Conservation (phyloP, 1,140 invertebrate genomes). For the Diprion similis region DNA sequence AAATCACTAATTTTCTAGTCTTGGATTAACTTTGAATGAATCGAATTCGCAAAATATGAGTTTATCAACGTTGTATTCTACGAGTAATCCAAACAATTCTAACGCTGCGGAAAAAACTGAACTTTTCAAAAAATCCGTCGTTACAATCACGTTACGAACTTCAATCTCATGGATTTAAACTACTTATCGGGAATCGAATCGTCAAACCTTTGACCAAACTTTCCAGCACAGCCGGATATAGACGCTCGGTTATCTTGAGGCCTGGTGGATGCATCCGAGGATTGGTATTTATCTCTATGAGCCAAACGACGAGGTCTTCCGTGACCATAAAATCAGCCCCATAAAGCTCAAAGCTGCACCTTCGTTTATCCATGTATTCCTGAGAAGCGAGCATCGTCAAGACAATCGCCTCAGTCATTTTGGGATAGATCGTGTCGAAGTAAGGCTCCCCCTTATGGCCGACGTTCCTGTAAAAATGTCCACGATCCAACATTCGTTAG, state of each 20-base stretch:
- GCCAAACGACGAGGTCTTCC: constrained; percentile 85
- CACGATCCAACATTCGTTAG: background rate
- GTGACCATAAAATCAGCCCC: constrained; percentile 92
- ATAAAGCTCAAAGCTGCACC: constrained; percentile 88
- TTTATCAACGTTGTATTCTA: too few species aligned
- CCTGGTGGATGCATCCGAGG: constrained; percentile 81
- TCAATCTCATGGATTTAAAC: background rate
- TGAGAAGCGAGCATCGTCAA: constrained; percentile 81
- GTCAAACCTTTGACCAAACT: constrained; percentile 85
- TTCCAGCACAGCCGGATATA: constrained; percentile 82
- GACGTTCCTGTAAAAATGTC: constrained; percentile 21
- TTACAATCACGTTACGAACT: too few species aligned
- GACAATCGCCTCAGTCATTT: constrained; percentile 85
- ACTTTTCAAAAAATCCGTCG: too few species aligned
- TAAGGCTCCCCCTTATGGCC: constrained; percentile 61
- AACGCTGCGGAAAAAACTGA: too few species aligned
- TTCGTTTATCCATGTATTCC: constrained; percentile 74
- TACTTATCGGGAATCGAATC: background rate
- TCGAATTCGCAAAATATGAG: too few species aligned
- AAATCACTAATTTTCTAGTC: too few species aligned
- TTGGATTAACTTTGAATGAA: too few species aligned
- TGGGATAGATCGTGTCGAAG: constrained; percentile 79
- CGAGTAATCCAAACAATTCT: too few species aligned
- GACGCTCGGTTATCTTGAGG: constrained; percentile 80
- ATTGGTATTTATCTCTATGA: constrained; percentile 93